Evolutionary conservation across 1,140 invertebrate species (phyloP), one percentile per base, ranked within the genome.

Genomic region (Asbolus verrucosus): DNA sequence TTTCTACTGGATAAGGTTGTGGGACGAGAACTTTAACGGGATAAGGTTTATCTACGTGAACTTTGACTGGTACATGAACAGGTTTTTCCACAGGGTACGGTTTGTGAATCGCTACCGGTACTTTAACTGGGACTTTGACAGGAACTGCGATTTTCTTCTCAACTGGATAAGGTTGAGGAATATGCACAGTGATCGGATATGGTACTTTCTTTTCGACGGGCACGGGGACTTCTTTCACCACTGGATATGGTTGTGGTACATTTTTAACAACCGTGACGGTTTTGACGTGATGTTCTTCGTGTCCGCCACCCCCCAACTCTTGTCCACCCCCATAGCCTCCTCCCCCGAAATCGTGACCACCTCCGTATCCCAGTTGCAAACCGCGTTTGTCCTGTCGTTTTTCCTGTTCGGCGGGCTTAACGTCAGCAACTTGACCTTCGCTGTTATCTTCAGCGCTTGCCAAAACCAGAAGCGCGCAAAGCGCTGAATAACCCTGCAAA

Each of bases 251-350:
- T 39, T 68, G 73, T 16, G 77, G 72, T 13, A 90, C 87, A 76
- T 92, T 91, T 81, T 93, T 92, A 31, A 90, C 85, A 6, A 92
- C 83, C 11, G 91, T 92, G 71, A 92, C 83, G n/a, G 90, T 90
- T 81, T 93, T 93, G 54, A 85, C 78, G 73, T 87, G 84, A 60
- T 89, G 83, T 78, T 85, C 84, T 62, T 82, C 81, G 43, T 81
- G 80, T 67, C 80, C 80, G 70, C 79, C 80, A 27, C 18, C 75
- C n/a, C 83, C 84, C 41, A 80, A 82, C 13, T 60, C 78, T 24
- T 31, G 59, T 27, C 24, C 24, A 6, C 74, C 73, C 59, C 78
- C 82, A n/a, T n/a, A n/a, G n/a, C 84, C 84, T 61, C 85, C 79
- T 31, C 84, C 79, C 73, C 82, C 82, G 41, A 84, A 83, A 15